Percentiles rank a stretch among this genome's conserved stretches.
phyloP scores from a whole-genome alignment of 1,140 invertebrate species.

The Brachionus sp. region DNA sequence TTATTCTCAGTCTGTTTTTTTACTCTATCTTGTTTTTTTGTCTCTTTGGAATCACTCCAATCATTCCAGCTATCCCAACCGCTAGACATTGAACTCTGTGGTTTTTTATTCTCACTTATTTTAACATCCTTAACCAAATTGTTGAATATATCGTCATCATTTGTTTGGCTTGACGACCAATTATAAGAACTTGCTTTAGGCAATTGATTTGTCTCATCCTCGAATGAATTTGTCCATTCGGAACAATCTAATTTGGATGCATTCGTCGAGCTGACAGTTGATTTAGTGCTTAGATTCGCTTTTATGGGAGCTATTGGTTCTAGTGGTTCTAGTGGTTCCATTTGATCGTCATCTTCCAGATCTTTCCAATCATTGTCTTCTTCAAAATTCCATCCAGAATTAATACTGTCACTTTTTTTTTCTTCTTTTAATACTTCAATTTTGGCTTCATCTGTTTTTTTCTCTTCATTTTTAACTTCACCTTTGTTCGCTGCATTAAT shows the following conservation, averaged over 20 bases:
- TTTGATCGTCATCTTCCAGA: conserved; percentile 40
- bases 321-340: conserved; percentile 38
- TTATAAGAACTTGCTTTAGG: conserved; percentile 38
- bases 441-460: not conserved
- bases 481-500: not conserved
- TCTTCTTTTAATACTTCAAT: not conserved
- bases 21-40: not conserved
- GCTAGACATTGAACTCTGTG: not conserved
- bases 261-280: not conserved
- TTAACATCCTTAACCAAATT: conserved; percentile 33
- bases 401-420: not conserved
- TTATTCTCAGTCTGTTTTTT: not conserved
- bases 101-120: not conserved
- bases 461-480: not conserved
- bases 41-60: not conserved
- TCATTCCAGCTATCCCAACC: not conserved
- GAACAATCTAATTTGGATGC: conserved; percentile 1
- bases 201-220: conserved; percentile 22
- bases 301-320: not conserved
- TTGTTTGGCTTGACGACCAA: conserved; percentile 2
- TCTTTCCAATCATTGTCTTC: conserved; percentile 39
- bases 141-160: conserved; percentile 21
- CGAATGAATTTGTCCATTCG: conserved; percentile 42
- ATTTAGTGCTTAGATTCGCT: conserved; percentile 2
- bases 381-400: conserved; percentile 13